These are phyloP conservation scores for Sus cebifrons DNA, from an alignment of 2,797 vertebrate species.

Conservation along the genomic window DNA sequence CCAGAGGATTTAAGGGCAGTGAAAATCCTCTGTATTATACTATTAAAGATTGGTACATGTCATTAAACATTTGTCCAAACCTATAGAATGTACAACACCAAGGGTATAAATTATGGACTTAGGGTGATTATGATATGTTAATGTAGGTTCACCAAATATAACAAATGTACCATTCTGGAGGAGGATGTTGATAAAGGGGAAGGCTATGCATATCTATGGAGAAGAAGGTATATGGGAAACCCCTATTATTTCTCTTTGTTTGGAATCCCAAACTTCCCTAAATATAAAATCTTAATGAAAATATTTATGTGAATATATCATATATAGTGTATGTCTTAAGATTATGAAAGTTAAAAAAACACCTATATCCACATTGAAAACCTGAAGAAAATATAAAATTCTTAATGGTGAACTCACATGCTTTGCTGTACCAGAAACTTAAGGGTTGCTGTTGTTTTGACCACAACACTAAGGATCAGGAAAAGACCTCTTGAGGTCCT, in stretches of 20 bases:
- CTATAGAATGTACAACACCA: not conserved
- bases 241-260: not conserved
- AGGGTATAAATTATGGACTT: slow-evolving; percentile 6
- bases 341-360: slow-evolving; percentile 6
- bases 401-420: not conserved
- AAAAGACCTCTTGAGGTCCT: not conserved
- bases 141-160: not conserved
- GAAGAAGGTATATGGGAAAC: not conserved
- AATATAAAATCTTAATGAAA: not conserved
- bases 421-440: not conserved
- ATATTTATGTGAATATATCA: not conserved
- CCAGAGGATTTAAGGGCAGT: not conserved
- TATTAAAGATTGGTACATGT: not conserved
- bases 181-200: not conserved
- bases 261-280: not conserved
- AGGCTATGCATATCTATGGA: not conserved
- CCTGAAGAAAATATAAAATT: not conserved
- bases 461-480: not conserved
- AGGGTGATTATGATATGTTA: not conserved
- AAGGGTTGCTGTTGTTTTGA: not conserved
- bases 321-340: not conserved
- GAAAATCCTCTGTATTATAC: not conserved
- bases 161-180: not conserved
- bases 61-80: not conserved
- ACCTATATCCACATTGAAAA: not conserved